Base-by-base conservation (phyloP, 2,113 vertebrate species). In the Pseudois nayaur region DNA sequence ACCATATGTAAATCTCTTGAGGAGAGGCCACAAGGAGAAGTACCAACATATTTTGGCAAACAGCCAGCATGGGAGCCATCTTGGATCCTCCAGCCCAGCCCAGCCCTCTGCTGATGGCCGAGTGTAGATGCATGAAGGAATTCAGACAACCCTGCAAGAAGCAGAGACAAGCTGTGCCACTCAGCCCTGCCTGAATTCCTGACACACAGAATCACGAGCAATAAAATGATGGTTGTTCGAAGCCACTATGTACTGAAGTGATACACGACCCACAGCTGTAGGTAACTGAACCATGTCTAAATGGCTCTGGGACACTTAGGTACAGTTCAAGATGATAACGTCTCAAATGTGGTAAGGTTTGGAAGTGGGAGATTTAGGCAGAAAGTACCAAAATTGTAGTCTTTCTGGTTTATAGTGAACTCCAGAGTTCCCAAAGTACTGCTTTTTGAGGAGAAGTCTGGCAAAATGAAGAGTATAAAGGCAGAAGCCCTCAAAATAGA, bases 141-240 rank as follows among this genome's bases (percentile, higher is more conserved):
- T 93, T n/a, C 21, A 64, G 45, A 52, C 45, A 91, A 36, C 15
- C 21, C 19, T 59, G 82, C 5, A 52, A 59, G n/a, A 94, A 79
- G 50, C 13, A 92, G 62, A 95, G 29, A 90, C 87, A 93, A 50
- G 87, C 48, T 29, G 31, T 52, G 27, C 76, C 62, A 50, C 15
- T 94, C 29, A 76, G 31, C 54, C 67, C 86, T 95, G 82, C 87
- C 79, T 48, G 11, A 92, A 74, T 95, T 92, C 81, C 92, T 95
- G 81, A 96, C 87, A 52, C 67, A 76, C 23, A 85, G 89, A 62
- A 95, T 87, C 64, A 88, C 29, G 23, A 88, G 33, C 36, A 95
- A 85, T 93, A 87, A 94, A 82, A 83, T 40, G 54, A 92, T 71
- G 59, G 64, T 40, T 64, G 23, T 96, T 74, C 89, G 76, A 85